Conservation (phyloP, 2,113 vertebrate species). For the Campylomormyrus tamandua region DNA sequence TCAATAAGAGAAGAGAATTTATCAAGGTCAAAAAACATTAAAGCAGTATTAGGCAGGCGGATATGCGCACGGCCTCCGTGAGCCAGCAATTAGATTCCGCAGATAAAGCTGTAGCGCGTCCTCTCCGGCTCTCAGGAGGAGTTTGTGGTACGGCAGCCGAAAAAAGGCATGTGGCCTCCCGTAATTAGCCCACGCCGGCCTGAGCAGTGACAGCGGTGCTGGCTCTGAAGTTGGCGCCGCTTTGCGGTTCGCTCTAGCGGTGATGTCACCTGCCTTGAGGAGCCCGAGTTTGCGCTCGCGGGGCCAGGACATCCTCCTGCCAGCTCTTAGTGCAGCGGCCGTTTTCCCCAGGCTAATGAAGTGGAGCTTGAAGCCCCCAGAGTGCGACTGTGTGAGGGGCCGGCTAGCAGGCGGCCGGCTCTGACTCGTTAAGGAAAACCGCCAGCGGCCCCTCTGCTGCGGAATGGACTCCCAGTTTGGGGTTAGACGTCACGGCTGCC, state of each 20-base stretch:
- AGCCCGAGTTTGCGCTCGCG: neutral
- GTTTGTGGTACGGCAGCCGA: neutral
- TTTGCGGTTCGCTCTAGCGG: neutral
- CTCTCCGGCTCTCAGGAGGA: slow-evolving; percentile 27
- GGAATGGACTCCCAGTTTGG: neutral
- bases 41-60: slow-evolving; percentile 33
- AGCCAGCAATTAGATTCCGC: slow-evolving; percentile 45
- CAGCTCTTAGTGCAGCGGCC: neutral
- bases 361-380: neutral
- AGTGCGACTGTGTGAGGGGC: neutral
- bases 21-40: slow-evolving; percentile 61
- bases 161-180: neutral
- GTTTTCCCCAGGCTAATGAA: neutral
- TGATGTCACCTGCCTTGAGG: neutral
- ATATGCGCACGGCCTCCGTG: slow-evolving; percentile 39
- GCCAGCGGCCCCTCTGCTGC: neutral
- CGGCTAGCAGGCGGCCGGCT: neutral
- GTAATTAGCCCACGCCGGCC: slow-evolving; percentile 4
- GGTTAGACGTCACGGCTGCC: neutral
- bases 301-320: neutral
- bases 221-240: neutral
- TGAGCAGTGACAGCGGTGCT: neutral
- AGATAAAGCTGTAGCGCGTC: slow-evolving; percentile 36
- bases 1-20: slow-evolving; percentile 61
- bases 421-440: neutral